Evolutionary conservation across 2,888 invertebrate species (phyloP).

Genomic region (Coecobrya sp.): DNA sequence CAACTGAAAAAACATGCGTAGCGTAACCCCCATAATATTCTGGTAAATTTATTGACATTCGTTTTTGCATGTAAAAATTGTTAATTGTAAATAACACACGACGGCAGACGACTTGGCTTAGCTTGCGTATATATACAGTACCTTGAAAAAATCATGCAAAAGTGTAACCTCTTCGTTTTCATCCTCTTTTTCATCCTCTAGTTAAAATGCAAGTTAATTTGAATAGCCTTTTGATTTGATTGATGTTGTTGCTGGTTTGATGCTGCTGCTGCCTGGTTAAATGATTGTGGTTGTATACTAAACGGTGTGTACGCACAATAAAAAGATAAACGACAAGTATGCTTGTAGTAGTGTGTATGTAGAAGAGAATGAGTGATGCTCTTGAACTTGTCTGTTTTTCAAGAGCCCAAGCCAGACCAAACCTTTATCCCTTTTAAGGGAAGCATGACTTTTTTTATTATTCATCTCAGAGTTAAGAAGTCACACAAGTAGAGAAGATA

Average conservation of each 20-base stretch:
- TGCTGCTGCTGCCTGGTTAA: constrained; percentile 49
- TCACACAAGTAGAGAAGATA: neutral
- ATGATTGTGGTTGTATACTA: constrained; percentile 41
- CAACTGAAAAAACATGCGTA: constrained; percentile 35
- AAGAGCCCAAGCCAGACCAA: constrained; percentile 27
- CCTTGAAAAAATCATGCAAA: neutral
- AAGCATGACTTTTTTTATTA: constrained; percentile 37
- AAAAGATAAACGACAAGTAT: neutral
- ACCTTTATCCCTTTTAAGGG: constrained; percentile 68
- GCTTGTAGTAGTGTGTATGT: neutral
- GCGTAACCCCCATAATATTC: constrained; percentile 5
- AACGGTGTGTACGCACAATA: constrained; percentile 1
- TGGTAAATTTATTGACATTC: neutral
- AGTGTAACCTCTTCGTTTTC: neutral
- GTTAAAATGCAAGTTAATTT: constrained; percentile 56
- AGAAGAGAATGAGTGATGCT: constrained; percentile 80
- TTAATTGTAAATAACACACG: neutral
- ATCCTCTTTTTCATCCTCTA: neutral
- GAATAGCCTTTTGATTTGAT: constrained; percentile 69
- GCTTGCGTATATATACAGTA: neutral
- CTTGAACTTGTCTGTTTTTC: constrained; percentile 84
- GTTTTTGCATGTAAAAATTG: constrained; percentile 32
- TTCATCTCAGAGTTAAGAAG: neutral
- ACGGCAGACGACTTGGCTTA: neutral
- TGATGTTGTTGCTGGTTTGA: constrained; percentile 59